These are phyloP conservation scores for Perithous albicinctus DNA, from an alignment of 2,888 invertebrate genomes.

Conservation along the genomic window DNA sequence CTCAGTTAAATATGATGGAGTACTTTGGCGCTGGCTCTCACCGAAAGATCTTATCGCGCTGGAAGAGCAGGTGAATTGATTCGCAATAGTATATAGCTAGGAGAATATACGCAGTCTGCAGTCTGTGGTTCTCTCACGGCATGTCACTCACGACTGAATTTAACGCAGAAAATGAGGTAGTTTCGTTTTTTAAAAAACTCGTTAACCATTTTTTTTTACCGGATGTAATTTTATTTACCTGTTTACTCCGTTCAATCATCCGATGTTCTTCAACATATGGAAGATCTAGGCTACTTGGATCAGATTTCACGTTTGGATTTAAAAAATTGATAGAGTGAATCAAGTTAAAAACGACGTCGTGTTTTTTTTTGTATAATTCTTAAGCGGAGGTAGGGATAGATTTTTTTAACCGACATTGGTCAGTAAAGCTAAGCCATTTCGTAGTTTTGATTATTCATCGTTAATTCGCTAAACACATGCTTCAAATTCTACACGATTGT, in stretches of 20 bases:
- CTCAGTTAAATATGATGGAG: slow-evolving; percentile 79
- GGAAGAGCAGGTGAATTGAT: slow-evolving; percentile 40
- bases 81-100: slow-evolving; percentile 25
- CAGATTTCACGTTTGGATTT: no score
- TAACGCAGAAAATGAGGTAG: neutral
- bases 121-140: neutral
- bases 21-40: slow-evolving; percentile 41
- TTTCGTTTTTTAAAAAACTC: neutral
- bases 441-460: no score
- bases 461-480: no score
- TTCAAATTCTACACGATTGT: no score
- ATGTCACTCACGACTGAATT: neutral
- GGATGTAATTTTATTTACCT: slow-evolving; percentile 36
- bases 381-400: no score
- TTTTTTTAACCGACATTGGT: no score
- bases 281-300: no score
- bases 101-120: neutral
- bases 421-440: no score
- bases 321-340: no score
- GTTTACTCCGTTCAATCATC: neutral
- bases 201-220: slow-evolving; percentile 16
- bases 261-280: neutral
- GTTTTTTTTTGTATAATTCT: no score
- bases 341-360: no score
- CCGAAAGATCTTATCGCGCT: slow-evolving; percentile 32